A percentile compares a stretch with the other conserved stretches of the same genome.
Conservation (phyloP, 2,888 invertebrate species). For the Elmis aenea region DNA sequence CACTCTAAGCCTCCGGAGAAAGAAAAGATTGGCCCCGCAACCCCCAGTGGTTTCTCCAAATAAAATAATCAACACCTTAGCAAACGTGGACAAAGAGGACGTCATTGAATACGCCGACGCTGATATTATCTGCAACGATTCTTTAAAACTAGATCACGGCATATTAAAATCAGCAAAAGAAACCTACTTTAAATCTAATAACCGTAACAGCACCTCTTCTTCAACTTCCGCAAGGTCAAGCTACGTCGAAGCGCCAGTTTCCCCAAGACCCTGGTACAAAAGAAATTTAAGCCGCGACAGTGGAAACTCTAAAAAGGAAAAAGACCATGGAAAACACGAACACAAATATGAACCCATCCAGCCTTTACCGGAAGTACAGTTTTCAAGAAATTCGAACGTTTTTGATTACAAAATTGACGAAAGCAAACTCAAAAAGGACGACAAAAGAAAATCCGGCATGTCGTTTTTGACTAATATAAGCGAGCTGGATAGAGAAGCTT, state of each 20-base stretch:
- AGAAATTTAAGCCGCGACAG: conserved; percentile 42
- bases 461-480: conserved; percentile 69
- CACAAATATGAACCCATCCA: conserved; percentile 40
- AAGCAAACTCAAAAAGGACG: conserved; percentile 38
- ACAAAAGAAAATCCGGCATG: conserved; percentile 55
- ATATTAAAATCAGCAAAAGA: conserved; percentile 47
- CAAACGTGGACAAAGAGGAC: conserved; percentile 26
- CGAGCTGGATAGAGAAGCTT: conserved; percentile 73
- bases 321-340: conserved; percentile 39
- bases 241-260: conserved; percentile 41
- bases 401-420: conserved; percentile 27
- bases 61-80: conserved; percentile 29
- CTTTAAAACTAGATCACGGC: conserved; percentile 49
- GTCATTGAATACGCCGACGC: conserved; percentile 28
- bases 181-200: conserved; percentile 3
- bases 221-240: conserved; percentile 34
- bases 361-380: conserved; percentile 51
- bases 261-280: conserved; percentile 65
- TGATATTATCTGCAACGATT: conserved; percentile 44
- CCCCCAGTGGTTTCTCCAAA: conserved; percentile 40
- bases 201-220: conserved; percentile 19
- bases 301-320: conserved; percentile 34
- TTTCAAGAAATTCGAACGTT: conserved; percentile 48
- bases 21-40: conserved; percentile 47
- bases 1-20: conserved; percentile 39